Evolutionary conservation across 2,797 vertebrate species (phyloP), one percentile per base, ranked within the genome.

Genomic region (Sebastes iracundus): DNA sequence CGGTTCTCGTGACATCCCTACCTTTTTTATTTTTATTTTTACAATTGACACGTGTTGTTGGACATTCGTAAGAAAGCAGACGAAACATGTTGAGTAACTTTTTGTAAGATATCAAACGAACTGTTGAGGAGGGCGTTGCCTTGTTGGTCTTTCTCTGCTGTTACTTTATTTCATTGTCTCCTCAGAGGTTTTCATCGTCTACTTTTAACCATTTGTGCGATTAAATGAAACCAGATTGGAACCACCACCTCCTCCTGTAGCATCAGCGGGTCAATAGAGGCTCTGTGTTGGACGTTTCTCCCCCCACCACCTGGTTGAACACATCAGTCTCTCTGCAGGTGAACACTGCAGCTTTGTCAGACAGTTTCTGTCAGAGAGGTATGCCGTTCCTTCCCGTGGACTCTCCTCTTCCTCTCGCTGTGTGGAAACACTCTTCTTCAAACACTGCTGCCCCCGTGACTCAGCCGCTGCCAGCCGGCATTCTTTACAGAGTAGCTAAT

Each of bases 331-430:
- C 53, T 77, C 69, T 25, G 61, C 60, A 68, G 71, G 72, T 32
- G 72, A 81, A 76, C 82, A 49, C 55, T 20, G 52, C 1, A 8
- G 67, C 83, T 68, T 72, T 82, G 85, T 84, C 52, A 9, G 23
- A 10, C 55, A 27, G 20, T 32, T 28, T 49, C 25, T 79, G 4
- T 72, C 25, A 8, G 32, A 66, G 33, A 66, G 33, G 60, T 25
- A 2, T 14, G 70, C 32, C 38, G 4, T 2, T 4, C 61, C 46
- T 60, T 64, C 35, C 67, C 13, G 32, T 58, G 28, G 60, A 20
- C 38, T 32, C 14, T 42, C 38, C 67, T 65, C 16, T 46, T 52
- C 72, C 28, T 58, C 62, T 33, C 13, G 1, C 52, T 16, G 11
- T 53, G 13, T 72, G 77, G 67, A 77, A 66, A 71, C 63, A 2